These are phyloP conservation scores for Eulacestoma nigropectus DNA, from an alignment of 2,113 vertebrate species.

Conservation along the genomic window DNA sequence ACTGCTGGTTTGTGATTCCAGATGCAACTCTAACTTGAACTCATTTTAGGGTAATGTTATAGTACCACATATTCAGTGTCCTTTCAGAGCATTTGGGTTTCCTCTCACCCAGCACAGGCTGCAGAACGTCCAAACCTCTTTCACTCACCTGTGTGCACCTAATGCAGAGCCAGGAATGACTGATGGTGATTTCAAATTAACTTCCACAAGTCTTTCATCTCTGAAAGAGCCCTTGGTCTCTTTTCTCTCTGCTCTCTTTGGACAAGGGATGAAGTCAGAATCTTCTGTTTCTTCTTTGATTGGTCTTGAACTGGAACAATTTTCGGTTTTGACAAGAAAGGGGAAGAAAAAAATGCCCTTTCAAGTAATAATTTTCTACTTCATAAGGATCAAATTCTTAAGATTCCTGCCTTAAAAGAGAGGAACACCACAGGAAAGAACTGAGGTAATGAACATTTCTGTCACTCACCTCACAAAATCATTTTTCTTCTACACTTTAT, in stretches of 20 bases:
- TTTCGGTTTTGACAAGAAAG: constrained; percentile 18
- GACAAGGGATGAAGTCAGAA: background rate
- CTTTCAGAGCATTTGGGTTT: background rate
- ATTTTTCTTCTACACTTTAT: constrained; percentile 35
- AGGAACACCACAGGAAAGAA: constrained; percentile 6
- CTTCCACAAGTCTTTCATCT: background rate
- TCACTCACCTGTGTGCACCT: background rate
- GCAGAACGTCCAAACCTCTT: background rate
- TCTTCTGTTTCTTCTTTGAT: background rate
- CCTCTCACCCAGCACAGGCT: background rate
- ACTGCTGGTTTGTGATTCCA: background rate
- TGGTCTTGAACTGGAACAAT: background rate
- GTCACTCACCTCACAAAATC: constrained; percentile 37
- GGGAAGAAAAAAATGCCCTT: background rate
- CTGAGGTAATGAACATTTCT: constrained; percentile 40
- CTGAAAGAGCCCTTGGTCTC: background rate
- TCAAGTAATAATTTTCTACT: constrained; percentile 30
- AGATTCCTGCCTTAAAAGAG: background rate
- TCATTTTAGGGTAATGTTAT: background rate
- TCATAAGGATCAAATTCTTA: background rate
- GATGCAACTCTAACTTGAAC: accelerated
- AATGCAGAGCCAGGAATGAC: background rate
- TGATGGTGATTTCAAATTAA: background rate
- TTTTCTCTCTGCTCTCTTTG: background rate
- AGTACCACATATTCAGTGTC: background rate